A percentile compares a stretch with the other conserved stretches of the same genome.
phyloP scores from a whole-genome alignment of 2,888 invertebrate species.

The Agrochola lota region DNA sequence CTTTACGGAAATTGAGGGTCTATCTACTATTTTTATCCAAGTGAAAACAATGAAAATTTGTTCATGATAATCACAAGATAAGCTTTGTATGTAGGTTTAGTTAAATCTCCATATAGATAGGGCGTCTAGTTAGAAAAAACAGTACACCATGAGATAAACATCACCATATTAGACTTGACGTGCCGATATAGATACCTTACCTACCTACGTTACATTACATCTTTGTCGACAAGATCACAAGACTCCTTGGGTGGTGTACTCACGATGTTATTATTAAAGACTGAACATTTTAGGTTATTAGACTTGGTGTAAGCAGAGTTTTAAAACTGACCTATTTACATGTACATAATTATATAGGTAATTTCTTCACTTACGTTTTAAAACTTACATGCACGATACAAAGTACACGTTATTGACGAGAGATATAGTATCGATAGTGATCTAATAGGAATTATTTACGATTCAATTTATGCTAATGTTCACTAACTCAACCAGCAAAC shows the following conservation, averaged over 20 bases:
- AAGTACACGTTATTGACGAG: neutral
- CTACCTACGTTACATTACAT: conserved; percentile 7
- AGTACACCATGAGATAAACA: neutral
- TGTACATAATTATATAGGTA: no score
- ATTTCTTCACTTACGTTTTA: no score
- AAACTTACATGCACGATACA: no score
- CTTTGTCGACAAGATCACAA: conserved; percentile 27
- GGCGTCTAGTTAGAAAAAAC: neutral
- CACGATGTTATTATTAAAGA: neutral
- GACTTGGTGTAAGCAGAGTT: no score
- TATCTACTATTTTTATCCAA: neutral
- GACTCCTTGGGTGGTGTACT: conserved; percentile 17
- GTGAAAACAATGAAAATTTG: neutral
- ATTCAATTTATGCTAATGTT: neutral
- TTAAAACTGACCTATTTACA: no score
- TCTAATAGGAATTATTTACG: neutral
- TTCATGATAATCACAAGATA: neutral
- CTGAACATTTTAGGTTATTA: neutral
- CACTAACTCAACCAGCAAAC: neutral
- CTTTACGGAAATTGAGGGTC: no score
- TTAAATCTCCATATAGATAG: neutral
- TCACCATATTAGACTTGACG: conserved; percentile 1
- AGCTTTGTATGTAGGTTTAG: no score
- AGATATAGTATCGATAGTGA: neutral
- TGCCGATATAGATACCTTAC: neutral